phyloP scores from a whole-genome alignment of 2,113 vertebrate genomes.

The Triplophysa siluroides region DNA sequence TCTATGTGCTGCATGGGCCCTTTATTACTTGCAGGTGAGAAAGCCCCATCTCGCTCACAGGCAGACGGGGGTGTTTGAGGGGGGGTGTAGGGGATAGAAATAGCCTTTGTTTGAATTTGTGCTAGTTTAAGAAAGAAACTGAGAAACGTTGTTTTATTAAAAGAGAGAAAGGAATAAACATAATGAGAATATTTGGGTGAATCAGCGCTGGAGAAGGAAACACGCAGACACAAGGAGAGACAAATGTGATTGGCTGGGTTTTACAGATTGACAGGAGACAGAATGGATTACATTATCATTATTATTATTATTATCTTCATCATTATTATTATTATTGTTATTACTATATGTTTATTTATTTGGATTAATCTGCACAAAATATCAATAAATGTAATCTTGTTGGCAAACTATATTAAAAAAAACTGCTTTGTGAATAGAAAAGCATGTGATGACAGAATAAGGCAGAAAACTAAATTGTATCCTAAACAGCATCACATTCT shows the following conservation, averaged over 20 bases:
- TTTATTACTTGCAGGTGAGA: conserved; percentile 80
- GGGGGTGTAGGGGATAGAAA: conserved; percentile 29
- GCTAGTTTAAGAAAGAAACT: conserved; percentile 67
- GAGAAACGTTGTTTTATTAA: conserved; percentile 46
- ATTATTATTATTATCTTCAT: no score
- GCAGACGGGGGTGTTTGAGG: conserved; percentile 68
- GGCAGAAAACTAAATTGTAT: conserved; percentile 38
- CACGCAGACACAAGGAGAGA: conserved; percentile 47
- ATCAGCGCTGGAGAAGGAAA: conserved; percentile 47
- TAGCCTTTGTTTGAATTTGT: conserved; percentile 67
- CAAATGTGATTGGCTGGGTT: conserved; percentile 41
- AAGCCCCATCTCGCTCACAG: conserved; percentile 64
- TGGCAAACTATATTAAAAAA: no score
- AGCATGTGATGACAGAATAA: conserved; percentile 42
- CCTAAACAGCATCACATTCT: conserved; percentile 43
- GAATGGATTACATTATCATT: no score
- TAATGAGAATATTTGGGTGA: conserved; percentile 22
- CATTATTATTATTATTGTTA: no score
- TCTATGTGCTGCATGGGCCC: conserved; percentile 61
- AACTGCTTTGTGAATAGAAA: neutral
- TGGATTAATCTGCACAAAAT: no score
- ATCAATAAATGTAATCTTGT: no score
- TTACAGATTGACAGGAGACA: conserved; percentile 10
- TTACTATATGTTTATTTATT: no score
- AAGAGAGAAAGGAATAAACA: neutral